A percentile compares a stretch with the other conserved stretches of the same genome.
Evolutionary conservation across 2,888 invertebrate genomes (phyloP).

Genomic region (Desoria tigrina): DNA sequence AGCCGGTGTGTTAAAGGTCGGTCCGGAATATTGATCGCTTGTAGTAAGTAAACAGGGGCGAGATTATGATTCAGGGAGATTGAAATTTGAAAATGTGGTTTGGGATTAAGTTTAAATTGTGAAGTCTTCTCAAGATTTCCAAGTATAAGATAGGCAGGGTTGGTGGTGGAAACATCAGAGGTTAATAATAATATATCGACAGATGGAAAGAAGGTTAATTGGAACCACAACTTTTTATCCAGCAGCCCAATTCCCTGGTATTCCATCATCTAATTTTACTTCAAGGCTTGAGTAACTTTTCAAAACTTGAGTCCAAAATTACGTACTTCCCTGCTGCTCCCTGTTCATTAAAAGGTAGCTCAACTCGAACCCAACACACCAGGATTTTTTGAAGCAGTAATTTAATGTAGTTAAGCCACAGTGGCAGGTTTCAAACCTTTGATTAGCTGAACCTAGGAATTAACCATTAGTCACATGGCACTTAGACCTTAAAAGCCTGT

Average conservation of each 20-base stretch:
- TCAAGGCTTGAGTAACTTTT: neutral
- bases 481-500: too few relatives aligned
- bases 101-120: too few relatives aligned
- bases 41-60: too few relatives aligned
- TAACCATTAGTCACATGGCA: slow-evolving; percentile 2
- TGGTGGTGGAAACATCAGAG: too few relatives aligned
- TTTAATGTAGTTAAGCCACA: neutral
- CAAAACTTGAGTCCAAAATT: neutral
- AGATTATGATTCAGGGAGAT: neutral
- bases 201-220: slow-evolving; percentile 16
- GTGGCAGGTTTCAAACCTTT: slow-evolving; percentile 4
- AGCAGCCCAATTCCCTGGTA: neutral
- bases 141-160: too few relatives aligned
- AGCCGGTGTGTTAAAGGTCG: neutral
- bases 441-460: neutral
- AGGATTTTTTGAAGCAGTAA: neutral
- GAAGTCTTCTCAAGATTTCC: too few relatives aligned
- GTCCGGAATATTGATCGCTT: neutral
- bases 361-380: neutral
- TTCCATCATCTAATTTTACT: slow-evolving; percentile 9
- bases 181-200: neutral
- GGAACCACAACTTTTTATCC: slow-evolving; percentile 17
- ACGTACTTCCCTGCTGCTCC: neutral
- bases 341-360: slow-evolving; percentile 11
- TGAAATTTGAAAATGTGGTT: neutral